Conservation (phyloP, 2,888 invertebrate genomes). For the Matsumyia berberina region DNA sequence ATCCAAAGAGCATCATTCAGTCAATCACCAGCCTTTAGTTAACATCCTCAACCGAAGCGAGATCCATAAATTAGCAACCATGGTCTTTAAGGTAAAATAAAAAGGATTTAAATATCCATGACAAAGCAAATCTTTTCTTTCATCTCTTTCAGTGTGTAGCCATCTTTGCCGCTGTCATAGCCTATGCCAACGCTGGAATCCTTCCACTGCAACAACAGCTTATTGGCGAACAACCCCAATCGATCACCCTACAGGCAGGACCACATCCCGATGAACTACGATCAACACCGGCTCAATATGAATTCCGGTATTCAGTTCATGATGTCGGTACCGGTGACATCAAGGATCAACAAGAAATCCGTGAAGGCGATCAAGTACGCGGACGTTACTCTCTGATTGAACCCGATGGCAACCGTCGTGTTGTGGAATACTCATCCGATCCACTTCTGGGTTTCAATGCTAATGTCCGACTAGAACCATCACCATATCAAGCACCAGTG, state of each 20-base stretch:
- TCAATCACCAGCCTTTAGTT: conserved; percentile 65
- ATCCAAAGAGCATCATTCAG: conserved; percentile 71
- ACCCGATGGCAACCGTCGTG: conserved; percentile 83
- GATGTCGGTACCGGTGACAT: conserved; percentile 84
- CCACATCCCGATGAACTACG: conserved; percentile 80
- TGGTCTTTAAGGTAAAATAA: conserved; percentile 72
- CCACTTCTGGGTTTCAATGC: conserved; percentile 83
- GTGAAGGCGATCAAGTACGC: conserved; percentile 83
- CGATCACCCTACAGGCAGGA: conserved; percentile 70
- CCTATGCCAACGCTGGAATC: conserved; percentile 77
- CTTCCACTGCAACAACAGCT: conserved; percentile 68
- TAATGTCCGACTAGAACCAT: conserved; percentile 82
- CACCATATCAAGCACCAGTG: conserved; percentile 76
- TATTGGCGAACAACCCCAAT: conserved; percentile 54
- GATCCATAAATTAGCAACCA: conserved; percentile 69
- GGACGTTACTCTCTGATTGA: conserved; percentile 83
- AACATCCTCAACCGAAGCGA: conserved; percentile 58
- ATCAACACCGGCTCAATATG: conserved; percentile 82
- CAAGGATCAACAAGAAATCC: conserved; percentile 84
- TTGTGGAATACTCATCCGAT: conserved; percentile 83
- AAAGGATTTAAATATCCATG: background rate
- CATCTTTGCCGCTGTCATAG: conserved; percentile 77
- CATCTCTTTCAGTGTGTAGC: conserved; percentile 76
- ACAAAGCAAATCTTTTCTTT: background rate
- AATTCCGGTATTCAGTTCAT: conserved; percentile 83